phyloP scores from a whole-genome alignment of 2,113 vertebrate species.

The Orientallactaga bullata region DNA sequence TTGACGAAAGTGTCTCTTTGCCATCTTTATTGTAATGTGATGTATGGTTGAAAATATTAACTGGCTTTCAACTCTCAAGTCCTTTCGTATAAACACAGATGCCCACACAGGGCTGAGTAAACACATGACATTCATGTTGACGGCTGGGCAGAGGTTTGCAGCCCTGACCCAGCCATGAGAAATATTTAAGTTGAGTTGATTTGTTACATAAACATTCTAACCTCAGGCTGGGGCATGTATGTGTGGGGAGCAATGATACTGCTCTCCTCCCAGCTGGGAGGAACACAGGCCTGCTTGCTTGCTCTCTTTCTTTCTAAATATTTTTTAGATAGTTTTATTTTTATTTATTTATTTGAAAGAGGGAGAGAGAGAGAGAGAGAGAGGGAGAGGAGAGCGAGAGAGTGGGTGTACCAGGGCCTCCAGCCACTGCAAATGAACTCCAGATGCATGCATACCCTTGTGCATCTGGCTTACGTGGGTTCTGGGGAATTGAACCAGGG shows the following conservation, averaged over 20 bases:
- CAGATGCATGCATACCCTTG: too few relatives aligned
- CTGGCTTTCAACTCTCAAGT: constrained; percentile 52
- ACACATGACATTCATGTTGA: background rate
- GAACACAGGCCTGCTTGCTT: background rate
- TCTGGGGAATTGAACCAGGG: too few relatives aligned
- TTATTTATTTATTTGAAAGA: too few relatives aligned
- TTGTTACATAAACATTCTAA: constrained; percentile 77
- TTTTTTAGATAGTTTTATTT: too few relatives aligned
- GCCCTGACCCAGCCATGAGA: constrained; percentile 62
- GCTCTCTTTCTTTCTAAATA: too few relatives aligned
- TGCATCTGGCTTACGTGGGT: too few relatives aligned
- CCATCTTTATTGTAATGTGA: background rate
- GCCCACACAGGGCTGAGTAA: constrained; percentile 4
- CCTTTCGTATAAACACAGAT: constrained; percentile 54
- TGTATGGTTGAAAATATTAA: constrained; percentile 25
- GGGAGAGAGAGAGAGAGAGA: too few relatives aligned
- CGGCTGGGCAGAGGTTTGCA: background rate
- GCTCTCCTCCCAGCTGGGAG: background rate
- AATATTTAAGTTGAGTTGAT: constrained; percentile 81
- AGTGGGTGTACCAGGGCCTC: too few relatives aligned
- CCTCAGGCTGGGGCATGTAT: constrained; percentile 20
- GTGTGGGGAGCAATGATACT: background rate
- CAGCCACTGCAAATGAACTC: too few relatives aligned
- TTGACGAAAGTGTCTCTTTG: constrained; percentile 24
- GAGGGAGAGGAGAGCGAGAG: too few relatives aligned